Conservation (phyloP, 2,888 invertebrate species). For the Miltochrista miniata region DNA sequence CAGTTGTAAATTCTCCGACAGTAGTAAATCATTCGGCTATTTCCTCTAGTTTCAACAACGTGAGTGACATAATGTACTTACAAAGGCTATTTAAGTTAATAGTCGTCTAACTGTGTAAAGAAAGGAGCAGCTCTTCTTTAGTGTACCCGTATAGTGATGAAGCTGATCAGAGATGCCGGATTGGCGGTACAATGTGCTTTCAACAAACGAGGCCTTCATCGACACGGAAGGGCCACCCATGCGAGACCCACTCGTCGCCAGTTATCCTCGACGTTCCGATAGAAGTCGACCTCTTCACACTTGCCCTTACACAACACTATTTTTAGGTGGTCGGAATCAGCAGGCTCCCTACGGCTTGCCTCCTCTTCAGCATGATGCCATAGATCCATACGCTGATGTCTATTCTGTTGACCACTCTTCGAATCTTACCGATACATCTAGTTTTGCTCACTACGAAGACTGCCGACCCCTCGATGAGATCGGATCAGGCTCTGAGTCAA, state of each 20-base stretch:
- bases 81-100: conserved; percentile 23
- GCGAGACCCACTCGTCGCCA: conserved; percentile 71
- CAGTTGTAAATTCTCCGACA: conserved; percentile 62
- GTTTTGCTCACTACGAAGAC: conserved; percentile 78
- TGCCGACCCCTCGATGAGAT: conserved; percentile 64
- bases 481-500: conserved; percentile 51
- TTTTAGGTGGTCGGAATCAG: conserved; percentile 63
- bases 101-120: conserved; percentile 42
- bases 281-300: conserved; percentile 75
- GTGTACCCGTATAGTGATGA: conserved; percentile 65
- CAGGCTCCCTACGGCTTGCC: conserved; percentile 62
- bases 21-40: conserved; percentile 49
- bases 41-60: conserved; percentile 46
- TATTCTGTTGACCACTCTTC: conserved; percentile 77
- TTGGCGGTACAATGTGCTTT: conserved; percentile 82
- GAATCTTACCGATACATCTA: conserved; percentile 77
- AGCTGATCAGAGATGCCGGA: conserved; percentile 76
- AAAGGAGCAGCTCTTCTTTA: conserved; percentile 38
- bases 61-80: conserved; percentile 49
- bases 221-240: conserved; percentile 59
- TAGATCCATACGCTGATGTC: conserved; percentile 71
- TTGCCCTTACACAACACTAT: conserved; percentile 78
- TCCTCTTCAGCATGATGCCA: conserved; percentile 65
- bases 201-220: conserved; percentile 79
- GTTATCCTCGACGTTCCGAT: conserved; percentile 81